phyloP scores from a whole-genome alignment of 2,888 invertebrate genomes.

The Cantharis rufa region DNA sequence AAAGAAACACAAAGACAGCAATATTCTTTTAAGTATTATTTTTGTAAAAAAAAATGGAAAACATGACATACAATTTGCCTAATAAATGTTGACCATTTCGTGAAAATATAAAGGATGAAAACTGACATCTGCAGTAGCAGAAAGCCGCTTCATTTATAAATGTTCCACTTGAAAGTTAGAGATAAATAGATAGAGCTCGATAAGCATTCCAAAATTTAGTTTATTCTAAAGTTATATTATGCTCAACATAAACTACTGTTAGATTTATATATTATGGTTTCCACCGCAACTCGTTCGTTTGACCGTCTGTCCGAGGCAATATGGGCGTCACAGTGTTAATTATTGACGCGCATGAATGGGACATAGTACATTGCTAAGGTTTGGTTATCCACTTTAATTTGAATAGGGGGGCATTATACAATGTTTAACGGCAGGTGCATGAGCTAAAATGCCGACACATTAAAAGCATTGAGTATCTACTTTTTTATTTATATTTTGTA shows the following conservation, averaged over 20 bases:
- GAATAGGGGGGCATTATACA: neutral
- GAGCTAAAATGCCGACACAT: neutral
- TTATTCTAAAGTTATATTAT: neutral
- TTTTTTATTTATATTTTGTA: neutral
- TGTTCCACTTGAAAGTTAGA: neutral
- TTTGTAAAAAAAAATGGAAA: neutral
- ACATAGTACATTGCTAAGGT: neutral
- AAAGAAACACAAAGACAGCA: neutral
- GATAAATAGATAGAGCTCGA: neutral
- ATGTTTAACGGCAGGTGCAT: neutral
- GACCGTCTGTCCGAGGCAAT: neutral
- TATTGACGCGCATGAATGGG: neutral
- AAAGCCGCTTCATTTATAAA: neutral
- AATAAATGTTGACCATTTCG: neutral
- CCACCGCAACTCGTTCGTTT: neutral
- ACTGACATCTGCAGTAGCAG: neutral
- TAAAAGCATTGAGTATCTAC: neutral
- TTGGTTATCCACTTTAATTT: neutral
- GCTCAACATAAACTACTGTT: too few species aligned
- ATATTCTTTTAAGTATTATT: neutral
- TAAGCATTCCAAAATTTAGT: neutral
- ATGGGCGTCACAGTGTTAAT: neutral
- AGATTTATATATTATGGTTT: too few species aligned
- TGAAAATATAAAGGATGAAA: neutral
- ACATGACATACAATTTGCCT: neutral